These are phyloP conservation scores for Cosmia pyralina DNA, from an alignment of 2,888 invertebrate species.

Conservation along the genomic window DNA sequence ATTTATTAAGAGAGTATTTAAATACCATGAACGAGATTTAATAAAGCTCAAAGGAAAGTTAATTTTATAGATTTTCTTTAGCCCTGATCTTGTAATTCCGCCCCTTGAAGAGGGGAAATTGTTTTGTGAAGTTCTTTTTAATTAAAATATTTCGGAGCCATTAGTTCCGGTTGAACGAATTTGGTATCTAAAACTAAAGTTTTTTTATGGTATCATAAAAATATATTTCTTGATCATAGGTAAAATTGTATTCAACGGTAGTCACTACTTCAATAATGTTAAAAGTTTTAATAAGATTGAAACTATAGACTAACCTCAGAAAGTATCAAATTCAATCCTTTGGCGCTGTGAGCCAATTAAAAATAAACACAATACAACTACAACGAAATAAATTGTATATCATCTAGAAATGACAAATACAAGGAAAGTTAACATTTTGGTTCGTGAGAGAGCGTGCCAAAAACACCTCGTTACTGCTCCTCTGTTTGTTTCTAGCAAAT, in stretches of 20 bases:
- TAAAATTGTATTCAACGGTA: background rate
- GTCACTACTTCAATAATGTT: background rate
- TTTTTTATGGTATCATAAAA: background rate
- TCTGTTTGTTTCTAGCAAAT: conserved; percentile 37
- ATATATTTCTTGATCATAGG: background rate
- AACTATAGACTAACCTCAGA: background rate
- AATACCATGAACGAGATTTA: conserved; percentile 13
- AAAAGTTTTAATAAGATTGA: background rate
- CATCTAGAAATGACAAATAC: conserved; percentile 49
- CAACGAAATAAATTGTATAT: conserved; percentile 22
- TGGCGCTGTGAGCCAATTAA: background rate
- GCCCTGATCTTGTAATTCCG: conserved; percentile 32
- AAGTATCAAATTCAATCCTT: background rate
- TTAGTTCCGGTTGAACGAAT: background rate
- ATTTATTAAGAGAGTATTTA: conserved; percentile 21
- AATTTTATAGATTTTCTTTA: conserved; percentile 15
- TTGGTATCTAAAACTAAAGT: background rate
- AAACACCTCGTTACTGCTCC: conserved; percentile 35
- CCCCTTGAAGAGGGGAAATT: conserved; percentile 18
- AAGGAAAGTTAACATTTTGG: conserved; percentile 43
- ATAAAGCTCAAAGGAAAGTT: conserved; percentile 24
- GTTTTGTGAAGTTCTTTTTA: conserved; percentile 19
- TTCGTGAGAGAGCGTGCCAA: conserved; percentile 52
- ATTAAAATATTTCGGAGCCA: conserved; percentile 34
- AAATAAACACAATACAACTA: background rate